Conservation (phyloP, 2,113 vertebrate species). For the Thomomys bottae region DNA sequence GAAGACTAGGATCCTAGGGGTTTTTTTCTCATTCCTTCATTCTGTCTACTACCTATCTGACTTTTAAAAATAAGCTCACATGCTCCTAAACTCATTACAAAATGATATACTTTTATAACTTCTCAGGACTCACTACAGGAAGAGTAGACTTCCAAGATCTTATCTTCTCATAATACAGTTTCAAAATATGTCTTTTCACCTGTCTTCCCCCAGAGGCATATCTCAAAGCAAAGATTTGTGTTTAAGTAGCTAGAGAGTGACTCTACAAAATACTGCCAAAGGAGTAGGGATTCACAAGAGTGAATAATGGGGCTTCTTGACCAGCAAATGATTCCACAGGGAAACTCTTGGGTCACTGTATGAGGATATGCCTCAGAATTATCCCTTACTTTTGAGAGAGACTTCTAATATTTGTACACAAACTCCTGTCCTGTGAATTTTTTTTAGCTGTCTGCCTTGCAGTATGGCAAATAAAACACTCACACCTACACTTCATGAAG, state of each 20-base stretch:
- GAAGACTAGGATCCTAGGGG: background rate
- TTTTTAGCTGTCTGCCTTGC: background rate
- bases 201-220: background rate
- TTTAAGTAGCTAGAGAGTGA: background rate
- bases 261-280: background rate
- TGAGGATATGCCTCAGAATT: background rate
- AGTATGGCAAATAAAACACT: background rate
- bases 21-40: background rate
- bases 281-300: background rate
- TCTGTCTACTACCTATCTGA: background rate
- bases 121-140: slow-evolving; percentile 3
- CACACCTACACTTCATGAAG: background rate
- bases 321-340: background rate
- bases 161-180: background rate
- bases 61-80: background rate
- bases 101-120: background rate
- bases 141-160: background rate
- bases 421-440: background rate
- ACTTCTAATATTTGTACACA: slow-evolving; percentile 9
- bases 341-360: background rate
- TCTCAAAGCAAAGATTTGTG: background rate
- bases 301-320: background rate
- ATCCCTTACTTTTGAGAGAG: background rate
- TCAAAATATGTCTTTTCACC: background rate
- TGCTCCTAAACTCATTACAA: too few species aligned